These are phyloP conservation scores for Etheostoma perlongum DNA, from an alignment of 2,797 vertebrate species.

Conservation along the genomic window DNA sequence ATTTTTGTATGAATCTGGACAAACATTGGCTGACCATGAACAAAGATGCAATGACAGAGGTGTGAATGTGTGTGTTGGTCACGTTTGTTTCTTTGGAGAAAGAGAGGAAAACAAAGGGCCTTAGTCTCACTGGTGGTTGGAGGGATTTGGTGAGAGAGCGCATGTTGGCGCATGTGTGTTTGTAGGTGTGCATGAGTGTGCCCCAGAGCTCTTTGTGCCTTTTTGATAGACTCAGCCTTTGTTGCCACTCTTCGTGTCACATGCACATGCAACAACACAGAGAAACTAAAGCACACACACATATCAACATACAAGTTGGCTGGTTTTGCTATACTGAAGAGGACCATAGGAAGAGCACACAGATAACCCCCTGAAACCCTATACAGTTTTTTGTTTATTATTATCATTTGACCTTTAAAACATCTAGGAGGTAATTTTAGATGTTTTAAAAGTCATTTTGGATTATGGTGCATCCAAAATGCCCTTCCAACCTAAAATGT, in stretches of 20 bases:
- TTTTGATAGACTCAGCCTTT: slow-evolving; percentile 78
- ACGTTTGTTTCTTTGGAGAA: slow-evolving; percentile 27
- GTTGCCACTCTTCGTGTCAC: slow-evolving; percentile 70
- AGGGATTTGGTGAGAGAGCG: slow-evolving; percentile 32
- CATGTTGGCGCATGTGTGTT: slow-evolving; percentile 24
- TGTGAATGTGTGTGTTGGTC: slow-evolving; percentile 35
- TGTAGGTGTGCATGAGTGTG: slow-evolving; percentile 17
- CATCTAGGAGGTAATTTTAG: background rate
- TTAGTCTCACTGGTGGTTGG: slow-evolving; percentile 29
- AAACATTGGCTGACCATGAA: background rate
- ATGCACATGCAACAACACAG: slow-evolving; percentile 33
- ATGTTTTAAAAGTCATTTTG: background rate
- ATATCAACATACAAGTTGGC: slow-evolving; percentile 6
- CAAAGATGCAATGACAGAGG: slow-evolving; percentile 8
- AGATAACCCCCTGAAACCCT: background rate
- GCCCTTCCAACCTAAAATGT: slow-evolving; percentile 18
- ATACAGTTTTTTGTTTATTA: accelerated
- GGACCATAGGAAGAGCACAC: background rate
- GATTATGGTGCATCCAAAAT: background rate
- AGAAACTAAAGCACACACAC: slow-evolving; percentile 34
- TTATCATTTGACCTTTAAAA: background rate
- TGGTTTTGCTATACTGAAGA: slow-evolving; percentile 5
- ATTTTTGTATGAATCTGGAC: background rate
- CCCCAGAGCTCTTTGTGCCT: slow-evolving; percentile 72
- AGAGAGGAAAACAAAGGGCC: slow-evolving; percentile 41